Evolutionary conservation across 2,888 invertebrate species (phyloP).

Genomic region (Halictus ligatus): DNA sequence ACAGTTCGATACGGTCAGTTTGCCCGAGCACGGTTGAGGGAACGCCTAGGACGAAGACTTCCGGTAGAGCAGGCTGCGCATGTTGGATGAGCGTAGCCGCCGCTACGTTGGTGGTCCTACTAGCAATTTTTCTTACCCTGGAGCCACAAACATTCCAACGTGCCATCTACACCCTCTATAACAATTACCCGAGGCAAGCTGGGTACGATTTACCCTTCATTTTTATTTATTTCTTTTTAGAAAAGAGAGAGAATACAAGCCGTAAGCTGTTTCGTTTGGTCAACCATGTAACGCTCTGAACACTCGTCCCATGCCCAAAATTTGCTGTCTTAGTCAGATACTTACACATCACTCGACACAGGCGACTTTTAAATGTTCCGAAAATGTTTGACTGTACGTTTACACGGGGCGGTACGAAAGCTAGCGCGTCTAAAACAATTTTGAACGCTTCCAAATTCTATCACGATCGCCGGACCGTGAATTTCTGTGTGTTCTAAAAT

Average conservation of each 20-base stretch:
- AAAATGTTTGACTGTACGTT: constrained; percentile 17
- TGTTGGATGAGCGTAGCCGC: constrained; percentile 80
- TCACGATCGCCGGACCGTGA: not conserved
- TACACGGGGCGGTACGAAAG: not conserved
- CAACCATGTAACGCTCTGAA: not conserved
- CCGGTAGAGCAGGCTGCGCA: constrained; percentile 74
- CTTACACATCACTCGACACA: constrained; percentile 9
- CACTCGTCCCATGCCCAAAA: constrained; percentile 45
- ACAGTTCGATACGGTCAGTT: constrained; percentile 76
- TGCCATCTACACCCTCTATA: constrained; percentile 80
- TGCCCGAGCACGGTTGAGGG: constrained; percentile 77
- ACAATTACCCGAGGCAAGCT: constrained; percentile 81
- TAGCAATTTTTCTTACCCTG: constrained; percentile 82
- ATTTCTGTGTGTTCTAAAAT: no score
- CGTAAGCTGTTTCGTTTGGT: constrained; percentile 16
- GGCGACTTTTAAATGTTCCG: not conserved
- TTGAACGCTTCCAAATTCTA: not conserved
- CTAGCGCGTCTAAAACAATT: not conserved
- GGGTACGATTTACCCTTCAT: constrained; percentile 80
- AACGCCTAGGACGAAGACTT: constrained; percentile 78
- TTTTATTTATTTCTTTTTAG: constrained; percentile 67
- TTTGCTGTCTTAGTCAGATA: not conserved
- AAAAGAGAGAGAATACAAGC: not conserved
- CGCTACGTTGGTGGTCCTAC: constrained; percentile 80
- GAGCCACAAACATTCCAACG: constrained; percentile 80